Evolutionary conservation across 2,797 vertebrate species (phyloP), one percentile per base, ranked within the genome.

Genomic region (Muraenolepis orangiensis): DNA sequence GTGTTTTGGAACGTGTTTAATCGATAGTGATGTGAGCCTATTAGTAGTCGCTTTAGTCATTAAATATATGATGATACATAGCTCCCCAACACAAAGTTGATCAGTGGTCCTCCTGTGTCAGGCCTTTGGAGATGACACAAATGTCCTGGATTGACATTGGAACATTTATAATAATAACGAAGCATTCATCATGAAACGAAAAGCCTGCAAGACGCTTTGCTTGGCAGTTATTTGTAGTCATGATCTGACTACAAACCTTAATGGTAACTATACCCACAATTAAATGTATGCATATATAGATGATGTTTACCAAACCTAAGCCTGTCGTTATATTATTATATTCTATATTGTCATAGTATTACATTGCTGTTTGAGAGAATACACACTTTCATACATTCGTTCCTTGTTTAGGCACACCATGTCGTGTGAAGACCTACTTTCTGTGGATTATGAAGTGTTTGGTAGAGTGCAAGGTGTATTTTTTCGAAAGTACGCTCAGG

Each of bases 401-500:
- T 57, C 51, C 16, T 72, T 78, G 76, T 78, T 0, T 38, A 90
- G 89, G 34, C 83, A 66, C 78, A 77, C 34, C 32, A 97, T 97
- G 96, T 93, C 93, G 69, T 87, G 86, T 74, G 92, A 93, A 74
- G 93, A 92, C 0, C 80, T 97, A 1, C 26, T 97, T 57, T 96
- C 96, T 2, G 94, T 98, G 91, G 95, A 98, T 83, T 98, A 96
- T 86, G 96, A 98, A 86, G 87, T 98, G 78, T 95, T 83, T 88
- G 97, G 97, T 66, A 96, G 85, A 85, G 97, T 99, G 70, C 97
- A 98, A 91, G 96, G 96, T 36, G 97, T 98, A 70, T 99, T 98
- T 91, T 98, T 98, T 88, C 95, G 96, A 78, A 99, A 98, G 90
- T 94, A 96, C 88, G 97, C 98, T 0, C 96, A 98, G 94, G 97